Evolutionary conservation across 2,113 vertebrate species (phyloP).

Genomic region (Bothrops jararaca): DNA sequence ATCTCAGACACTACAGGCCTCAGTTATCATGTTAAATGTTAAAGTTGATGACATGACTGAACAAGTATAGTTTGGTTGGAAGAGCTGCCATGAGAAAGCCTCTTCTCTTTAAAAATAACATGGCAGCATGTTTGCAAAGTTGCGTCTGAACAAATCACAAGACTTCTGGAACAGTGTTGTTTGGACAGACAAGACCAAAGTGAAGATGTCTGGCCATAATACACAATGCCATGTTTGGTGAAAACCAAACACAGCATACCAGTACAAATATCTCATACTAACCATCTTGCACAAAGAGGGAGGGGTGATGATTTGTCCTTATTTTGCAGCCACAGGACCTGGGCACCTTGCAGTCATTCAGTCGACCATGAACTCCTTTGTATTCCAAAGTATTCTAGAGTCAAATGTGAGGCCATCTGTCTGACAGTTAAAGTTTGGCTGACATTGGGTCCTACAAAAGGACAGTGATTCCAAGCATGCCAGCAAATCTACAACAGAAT

Average conservation of each 20-base stretch:
- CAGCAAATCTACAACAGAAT: neutral
- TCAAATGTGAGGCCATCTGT: neutral
- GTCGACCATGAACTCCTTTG: neutral
- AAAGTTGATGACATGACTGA: neutral
- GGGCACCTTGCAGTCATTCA: neutral
- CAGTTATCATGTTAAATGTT: neutral
- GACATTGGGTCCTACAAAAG: neutral
- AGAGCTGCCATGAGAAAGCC: neutral
- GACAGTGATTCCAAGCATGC: neutral
- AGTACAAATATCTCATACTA: neutral
- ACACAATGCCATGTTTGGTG: neutral
- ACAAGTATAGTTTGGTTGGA: neutral
- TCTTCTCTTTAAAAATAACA: neutral
- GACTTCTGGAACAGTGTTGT: neutral
- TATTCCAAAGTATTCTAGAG: neutral
- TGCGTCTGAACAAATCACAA: neutral
- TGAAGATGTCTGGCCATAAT: neutral
- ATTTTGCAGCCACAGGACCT: neutral
- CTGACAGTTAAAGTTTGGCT: neutral
- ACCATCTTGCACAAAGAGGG: neutral
- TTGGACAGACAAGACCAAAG: neutral
- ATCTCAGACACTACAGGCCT: neutral
- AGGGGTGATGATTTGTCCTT: neutral
- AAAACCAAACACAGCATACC: neutral
- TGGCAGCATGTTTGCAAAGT: neutral